Percentiles rank a stretch among this genome's conserved stretches.
Evolutionary conservation across 1,140 invertebrate genomes (phyloP).

Genomic region (Chelonus insularis): DNA sequence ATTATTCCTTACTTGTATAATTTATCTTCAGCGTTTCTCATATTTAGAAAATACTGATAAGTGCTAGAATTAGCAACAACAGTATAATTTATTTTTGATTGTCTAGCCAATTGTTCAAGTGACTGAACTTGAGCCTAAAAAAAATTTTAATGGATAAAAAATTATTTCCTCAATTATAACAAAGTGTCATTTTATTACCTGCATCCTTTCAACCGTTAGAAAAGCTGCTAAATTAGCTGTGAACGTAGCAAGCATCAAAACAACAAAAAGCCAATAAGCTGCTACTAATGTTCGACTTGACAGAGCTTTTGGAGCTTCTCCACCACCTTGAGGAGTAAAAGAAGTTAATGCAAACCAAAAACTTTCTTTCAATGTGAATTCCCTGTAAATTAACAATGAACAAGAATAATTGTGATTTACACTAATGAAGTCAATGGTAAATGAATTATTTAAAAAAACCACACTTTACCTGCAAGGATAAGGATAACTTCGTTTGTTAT

Average conservation of each 20-base stretch:
- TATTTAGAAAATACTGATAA: conserved; percentile 87
- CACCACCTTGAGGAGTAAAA: conserved; percentile 88
- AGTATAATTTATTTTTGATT: conserved; percentile 90
- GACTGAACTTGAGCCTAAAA: conserved; percentile 85
- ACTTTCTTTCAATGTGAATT: conserved; percentile 86
- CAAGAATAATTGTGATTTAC: background rate
- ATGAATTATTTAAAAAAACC: background rate
- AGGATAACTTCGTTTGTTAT: conserved; percentile 79
- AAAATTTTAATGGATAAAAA: conserved; percentile 27
- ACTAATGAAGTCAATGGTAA: background rate
- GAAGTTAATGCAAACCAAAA: conserved; percentile 94
- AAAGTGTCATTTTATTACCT: conserved; percentile 59
- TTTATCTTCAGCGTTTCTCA: conserved; percentile 88
- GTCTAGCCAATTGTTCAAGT: conserved; percentile 81
- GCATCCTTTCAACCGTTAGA: conserved; percentile 94
- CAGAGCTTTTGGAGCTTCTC: conserved; percentile 82
- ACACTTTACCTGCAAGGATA: conserved; percentile 74
- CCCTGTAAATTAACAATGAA: conserved; percentile 56
- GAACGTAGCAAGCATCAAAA: conserved; percentile 91
- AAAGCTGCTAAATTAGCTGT: conserved; percentile 97
- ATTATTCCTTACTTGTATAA: conserved; percentile 70
- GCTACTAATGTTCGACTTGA: conserved; percentile 83
- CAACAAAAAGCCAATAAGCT: conserved; percentile 92
- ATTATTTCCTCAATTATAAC: background rate
- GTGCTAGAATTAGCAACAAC: conserved; percentile 78